Conservation (phyloP, 2,797 vertebrate species). For the Sparidentex hasta region DNA sequence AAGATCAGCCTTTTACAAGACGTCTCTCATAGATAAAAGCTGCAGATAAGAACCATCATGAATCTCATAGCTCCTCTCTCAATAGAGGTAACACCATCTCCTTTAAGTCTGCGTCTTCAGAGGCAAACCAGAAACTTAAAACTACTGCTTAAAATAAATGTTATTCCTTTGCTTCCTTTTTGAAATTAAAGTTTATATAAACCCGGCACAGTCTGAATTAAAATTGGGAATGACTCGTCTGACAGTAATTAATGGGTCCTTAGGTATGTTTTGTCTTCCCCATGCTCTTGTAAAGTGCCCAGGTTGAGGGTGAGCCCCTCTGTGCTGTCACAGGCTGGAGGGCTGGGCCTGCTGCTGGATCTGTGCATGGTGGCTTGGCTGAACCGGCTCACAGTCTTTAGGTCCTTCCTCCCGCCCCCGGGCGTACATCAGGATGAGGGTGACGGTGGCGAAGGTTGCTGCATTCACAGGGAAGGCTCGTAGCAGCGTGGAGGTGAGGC, state of each 20-base stretch:
- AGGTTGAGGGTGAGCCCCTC: conserved; percentile 13
- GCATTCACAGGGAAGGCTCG: conserved; percentile 97
- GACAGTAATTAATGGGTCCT: conserved; percentile 1
- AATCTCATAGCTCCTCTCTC: conserved; percentile 9
- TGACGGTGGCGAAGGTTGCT: conserved; percentile 95
- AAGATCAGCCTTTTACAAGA: conserved; percentile 6
- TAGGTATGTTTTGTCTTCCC: conserved; percentile 14
- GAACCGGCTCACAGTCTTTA: conserved; percentile 85
- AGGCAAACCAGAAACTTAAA: conserved; percentile 24
- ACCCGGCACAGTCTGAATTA: conserved; percentile 18
- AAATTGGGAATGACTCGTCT: conserved; percentile 53
- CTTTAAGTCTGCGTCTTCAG: conserved; percentile 14
- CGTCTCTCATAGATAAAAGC: conserved; percentile 20
- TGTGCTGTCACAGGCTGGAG: conserved; percentile 86
- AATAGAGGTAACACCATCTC: not conserved
- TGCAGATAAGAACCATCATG: conserved; percentile 8
- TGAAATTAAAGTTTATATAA: conserved; percentile 24
- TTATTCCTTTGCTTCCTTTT: not conserved
- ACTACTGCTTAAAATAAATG: conserved; percentile 43
- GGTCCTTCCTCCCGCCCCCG: conserved; percentile 80
- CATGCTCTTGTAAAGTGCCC: conserved; percentile 64
- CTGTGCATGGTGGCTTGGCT: conserved; percentile 58
- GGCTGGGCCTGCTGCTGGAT: conserved; percentile 84
- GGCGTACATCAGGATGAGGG: conserved; percentile 92
- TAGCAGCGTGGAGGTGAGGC: conserved; percentile 95